Evolutionary conservation across 2,888 invertebrate species (phyloP).

Genomic region (Anthoptus insignis): DNA sequence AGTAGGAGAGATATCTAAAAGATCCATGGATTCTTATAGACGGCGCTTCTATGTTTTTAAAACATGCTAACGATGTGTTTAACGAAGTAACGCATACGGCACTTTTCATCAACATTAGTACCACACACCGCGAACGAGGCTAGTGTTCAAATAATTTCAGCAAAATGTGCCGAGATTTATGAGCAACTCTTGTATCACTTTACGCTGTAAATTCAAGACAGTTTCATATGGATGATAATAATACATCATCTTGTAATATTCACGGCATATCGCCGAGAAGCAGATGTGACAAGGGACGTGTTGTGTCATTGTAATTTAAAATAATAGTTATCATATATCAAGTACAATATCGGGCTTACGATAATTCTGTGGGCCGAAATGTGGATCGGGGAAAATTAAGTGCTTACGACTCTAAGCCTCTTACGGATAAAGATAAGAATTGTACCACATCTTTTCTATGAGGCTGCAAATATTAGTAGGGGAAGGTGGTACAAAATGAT

Average conservation of each 20-base stretch:
- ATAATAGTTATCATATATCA: constrained; percentile 25
- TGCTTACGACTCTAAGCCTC: background rate
- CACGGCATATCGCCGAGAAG: constrained; percentile 24
- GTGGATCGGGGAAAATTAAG: constrained; percentile 1
- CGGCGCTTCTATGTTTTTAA: no score
- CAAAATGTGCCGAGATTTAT: no score
- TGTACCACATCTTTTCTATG: no score
- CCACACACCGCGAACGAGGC: no score
- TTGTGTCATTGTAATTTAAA: constrained; percentile 29
- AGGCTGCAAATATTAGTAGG: no score
- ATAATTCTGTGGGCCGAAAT: background rate
- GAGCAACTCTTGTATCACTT: background rate
- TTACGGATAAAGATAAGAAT: constrained; percentile 1
- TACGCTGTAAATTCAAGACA: background rate
- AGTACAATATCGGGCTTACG: background rate
- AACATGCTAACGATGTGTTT: no score
- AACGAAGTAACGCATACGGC: no score
- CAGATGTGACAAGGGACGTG: constrained; percentile 20
- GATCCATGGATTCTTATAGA: no score
- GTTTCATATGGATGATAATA: constrained; percentile 31
- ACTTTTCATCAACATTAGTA: no score
- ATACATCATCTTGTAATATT: constrained; percentile 33
- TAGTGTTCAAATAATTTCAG: no score
- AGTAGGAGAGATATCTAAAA: no score
- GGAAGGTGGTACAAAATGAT: no score